These are phyloP conservation scores for Phymatocera aterrima DNA, from an alignment of 2,888 invertebrate genomes.

Conservation along the genomic window DNA sequence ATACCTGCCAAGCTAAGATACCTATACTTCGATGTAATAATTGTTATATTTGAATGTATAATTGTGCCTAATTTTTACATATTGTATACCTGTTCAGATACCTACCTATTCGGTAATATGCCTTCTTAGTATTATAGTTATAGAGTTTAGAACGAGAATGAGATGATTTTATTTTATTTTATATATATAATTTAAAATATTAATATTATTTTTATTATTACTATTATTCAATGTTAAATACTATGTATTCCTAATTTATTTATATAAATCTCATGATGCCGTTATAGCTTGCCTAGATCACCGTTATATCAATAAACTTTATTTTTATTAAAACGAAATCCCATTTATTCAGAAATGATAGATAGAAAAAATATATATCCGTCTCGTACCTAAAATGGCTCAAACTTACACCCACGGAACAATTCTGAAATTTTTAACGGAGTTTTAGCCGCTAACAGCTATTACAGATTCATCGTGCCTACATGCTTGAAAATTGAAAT, in stretches of 20 bases:
- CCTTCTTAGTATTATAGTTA: conserved; percentile 41
- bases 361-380: too few species aligned
- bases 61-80: background rate
- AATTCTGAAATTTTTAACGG: too few species aligned
- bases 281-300: conserved; percentile 59
- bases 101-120: background rate
- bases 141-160: conserved; percentile 48
- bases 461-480: too few species aligned
- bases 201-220: conserved; percentile 47
- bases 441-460: too few species aligned
- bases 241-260: conserved; percentile 56
- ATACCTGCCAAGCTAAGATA: conserved; percentile 44
- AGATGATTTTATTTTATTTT: conserved; percentile 8
- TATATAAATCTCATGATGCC: conserved; percentile 60
- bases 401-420: too few species aligned
- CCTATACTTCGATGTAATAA: conserved; percentile 16
- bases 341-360: background rate
- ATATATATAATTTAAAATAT: conserved; percentile 48
- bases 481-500: too few species aligned
- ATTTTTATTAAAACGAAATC: conserved; percentile 62
- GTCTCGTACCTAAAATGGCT: too few species aligned
- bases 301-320: conserved; percentile 64
- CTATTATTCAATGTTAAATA: conserved; percentile 51
- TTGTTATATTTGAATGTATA: background rate
- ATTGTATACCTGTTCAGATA: too few species aligned